Base-by-base conservation (phyloP, 2,888 invertebrate species). In the Schizotus pectinicornis region DNA sequence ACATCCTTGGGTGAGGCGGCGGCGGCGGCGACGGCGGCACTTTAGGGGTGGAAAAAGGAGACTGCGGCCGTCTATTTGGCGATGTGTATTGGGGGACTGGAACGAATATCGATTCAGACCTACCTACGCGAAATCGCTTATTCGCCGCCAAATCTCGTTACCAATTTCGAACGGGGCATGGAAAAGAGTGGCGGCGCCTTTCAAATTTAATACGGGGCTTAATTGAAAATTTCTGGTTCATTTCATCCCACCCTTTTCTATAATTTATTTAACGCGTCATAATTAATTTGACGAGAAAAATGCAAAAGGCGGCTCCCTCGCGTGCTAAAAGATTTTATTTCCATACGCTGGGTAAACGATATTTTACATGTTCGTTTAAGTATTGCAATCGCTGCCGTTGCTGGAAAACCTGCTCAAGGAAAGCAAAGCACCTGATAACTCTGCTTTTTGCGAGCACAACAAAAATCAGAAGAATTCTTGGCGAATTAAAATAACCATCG, bases 71-170 rank as follows among this genome's bases (percentile, higher is more conserved):
- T 46, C 37, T 52, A 52, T 52, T 43, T 43, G 45, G 45, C 46
- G 14, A 54, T 46, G 46, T 53, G 45, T 39, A 55, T 42, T 56
- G 56, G 42, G 38, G 48, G 37, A 55, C 47, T 41, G 39, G 57
- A 57, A 57, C 57, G 47, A 47, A 52, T 50, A 57, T 57, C 51
- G 57, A 57, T 57, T 57, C 46, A 47, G 42, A 22, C 22, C 22
- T 47, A 57, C 57, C 52, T 57, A 51, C 55, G 55, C 48, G 36
- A 55, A 55, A 56, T 56, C 56, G 56, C 50, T 48, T 48, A 55
- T 41, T 48, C 46, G 38, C 22, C 39, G 9, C 22, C 13, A 30
- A 37, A 48, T 30, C 36, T 9, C 30, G 30, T 48, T 34, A 37
- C 22, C 37, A 31, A 11, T 48, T 46, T 46, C 14, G 36, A 22